Base-by-base conservation (phyloP, 2,113 vertebrate species). In the Alouatta palliata region DNA sequence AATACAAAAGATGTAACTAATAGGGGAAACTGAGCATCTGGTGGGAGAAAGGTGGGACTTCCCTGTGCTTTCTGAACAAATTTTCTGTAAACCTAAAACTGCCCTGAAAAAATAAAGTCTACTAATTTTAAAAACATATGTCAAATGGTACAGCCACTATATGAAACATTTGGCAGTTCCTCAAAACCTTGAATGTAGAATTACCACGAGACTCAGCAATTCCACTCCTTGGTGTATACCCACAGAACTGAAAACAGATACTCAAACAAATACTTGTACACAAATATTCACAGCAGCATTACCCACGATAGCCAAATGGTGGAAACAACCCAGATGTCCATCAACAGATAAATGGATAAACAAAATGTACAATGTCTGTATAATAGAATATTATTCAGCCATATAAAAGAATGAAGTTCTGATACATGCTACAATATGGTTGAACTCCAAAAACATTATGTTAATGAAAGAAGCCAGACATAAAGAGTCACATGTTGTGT, bases 1-100 rank as follows among this genome's bases (percentile, higher is more conserved):
- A 20, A 40, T 27, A 11, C 3, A 40, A 43, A 21, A 47, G 32
- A 56, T 14, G 20, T 27, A 40, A 40, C 8, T 35, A 82, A 45
- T 37, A 14, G 68, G 30, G 47, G 17, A 20, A 27, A 20, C 37
- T 7, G 17, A 2, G 0, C 16, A 43, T 17, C 3, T 1, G 35
- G 5, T 10, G 23, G 23, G 32, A 43, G 20, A 27, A 16, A 32
- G 27, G n/a, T 47, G 32, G n/a, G 70, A 77, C 19, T 85, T 56
- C 58, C n/a, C 58, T 70, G n/a, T 70, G 16, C 5, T 32, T 37
- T 12, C 58, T 3, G 23, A 17, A 79, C 40, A 35, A 2, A 73
- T 82, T 85, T 85, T 70, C 21, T 66, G 30, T 32, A 68, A 66
- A 84, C 58, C 47, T 68, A 47, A 77, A 40, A 77, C 30, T 76